phyloP scores from a whole-genome alignment of 2,797 vertebrate genomes.

The Siniperca scherzeri region DNA sequence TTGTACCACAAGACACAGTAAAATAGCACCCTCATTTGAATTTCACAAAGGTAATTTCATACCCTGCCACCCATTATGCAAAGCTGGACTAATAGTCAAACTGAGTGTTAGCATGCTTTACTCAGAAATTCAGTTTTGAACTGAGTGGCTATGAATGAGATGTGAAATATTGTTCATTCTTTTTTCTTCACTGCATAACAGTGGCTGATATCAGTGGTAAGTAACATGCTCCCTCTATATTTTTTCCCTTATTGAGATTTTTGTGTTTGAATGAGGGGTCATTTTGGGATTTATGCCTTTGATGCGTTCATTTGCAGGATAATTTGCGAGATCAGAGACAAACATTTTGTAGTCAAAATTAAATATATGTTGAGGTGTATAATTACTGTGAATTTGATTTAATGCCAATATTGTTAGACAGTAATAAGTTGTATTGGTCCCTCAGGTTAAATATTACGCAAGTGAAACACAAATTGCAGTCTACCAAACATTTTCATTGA shows the following conservation, averaged over 20 bases:
- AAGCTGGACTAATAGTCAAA: slow-evolving; percentile 35
- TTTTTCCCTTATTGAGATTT: background rate
- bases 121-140: slow-evolving; percentile 7
- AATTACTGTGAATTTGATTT: background rate
- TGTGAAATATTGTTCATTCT: slow-evolving; percentile 60
- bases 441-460: slow-evolving; percentile 6
- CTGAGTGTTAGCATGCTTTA: slow-evolving; percentile 22
- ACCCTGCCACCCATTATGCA: slow-evolving; percentile 52
- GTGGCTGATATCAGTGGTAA: slow-evolving; percentile 79
- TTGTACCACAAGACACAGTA: slow-evolving; percentile 73
- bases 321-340: background rate
- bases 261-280: background rate
- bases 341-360: background rate
- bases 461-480: slow-evolving; percentile 5
- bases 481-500: background rate
- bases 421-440: slow-evolving; percentile 13
- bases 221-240: slow-evolving; percentile 50
- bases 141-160: slow-evolving; percentile 24
- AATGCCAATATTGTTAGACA: slow-evolving; percentile 5
- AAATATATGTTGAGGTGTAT: slow-evolving; percentile 4
- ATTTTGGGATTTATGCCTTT: slow-evolving; percentile 2
- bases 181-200: slow-evolving; percentile 71
- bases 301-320: background rate
- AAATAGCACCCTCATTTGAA: slow-evolving; percentile 69
- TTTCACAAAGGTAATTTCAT: slow-evolving; percentile 68